Conservation (phyloP, 2,888 invertebrate species). For the Alviniconcha strummeri region DNA sequence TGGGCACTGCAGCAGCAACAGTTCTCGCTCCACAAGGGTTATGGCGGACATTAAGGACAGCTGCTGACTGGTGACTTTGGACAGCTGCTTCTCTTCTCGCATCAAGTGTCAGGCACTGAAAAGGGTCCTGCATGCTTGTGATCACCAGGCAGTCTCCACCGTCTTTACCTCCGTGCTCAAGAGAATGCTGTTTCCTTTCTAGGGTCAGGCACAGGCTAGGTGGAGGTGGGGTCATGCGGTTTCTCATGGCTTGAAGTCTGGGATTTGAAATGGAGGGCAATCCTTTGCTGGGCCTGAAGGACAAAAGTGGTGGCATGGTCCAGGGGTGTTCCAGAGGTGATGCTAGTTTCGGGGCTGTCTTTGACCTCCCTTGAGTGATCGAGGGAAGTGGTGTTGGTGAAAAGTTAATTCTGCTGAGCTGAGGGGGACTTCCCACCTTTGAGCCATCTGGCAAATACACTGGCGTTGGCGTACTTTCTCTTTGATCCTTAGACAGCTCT, state of each 20-base stretch:
- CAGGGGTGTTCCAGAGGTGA: neutral
- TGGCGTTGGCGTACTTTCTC: neutral
- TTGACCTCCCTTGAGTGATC: conserved; percentile 1
- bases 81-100: neutral
- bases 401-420: neutral
- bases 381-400: neutral
- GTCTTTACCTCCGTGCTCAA: neutral
- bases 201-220: neutral
- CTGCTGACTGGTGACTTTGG: neutral
- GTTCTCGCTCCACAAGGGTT: no score
- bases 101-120: neutral
- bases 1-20: no score
- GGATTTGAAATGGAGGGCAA: conserved; percentile 7
- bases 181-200: neutral
- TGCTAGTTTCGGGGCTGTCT: neutral
- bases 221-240: neutral
- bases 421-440: neutral
- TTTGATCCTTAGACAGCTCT: neutral
- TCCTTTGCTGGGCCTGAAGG: conserved; percentile 4
- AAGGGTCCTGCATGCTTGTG: neutral
- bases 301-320: neutral
- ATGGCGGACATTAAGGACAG: no score
- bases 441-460: neutral
- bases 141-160: neutral
- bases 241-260: neutral